Percentiles rank a stretch among this genome's conserved stretches.
Evolutionary conservation across 2,113 vertebrate genomes (phyloP).

Genomic region (Plecturocebus donacophilus): DNA sequence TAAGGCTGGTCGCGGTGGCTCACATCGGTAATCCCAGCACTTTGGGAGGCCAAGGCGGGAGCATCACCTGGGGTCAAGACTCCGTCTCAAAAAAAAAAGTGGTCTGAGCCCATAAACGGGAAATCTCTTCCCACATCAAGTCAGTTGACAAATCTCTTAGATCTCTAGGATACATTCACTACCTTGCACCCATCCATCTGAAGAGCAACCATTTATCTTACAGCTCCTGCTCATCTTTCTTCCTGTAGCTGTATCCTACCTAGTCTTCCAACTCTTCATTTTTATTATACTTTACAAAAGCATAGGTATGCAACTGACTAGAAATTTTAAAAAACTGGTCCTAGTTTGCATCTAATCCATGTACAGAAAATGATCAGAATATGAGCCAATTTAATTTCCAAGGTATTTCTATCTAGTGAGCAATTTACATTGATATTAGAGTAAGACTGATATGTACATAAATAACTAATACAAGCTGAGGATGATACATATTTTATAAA

Average conservation of each 20-base stretch:
- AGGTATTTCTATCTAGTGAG: slow-evolving; percentile 28
- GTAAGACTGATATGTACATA: neutral
- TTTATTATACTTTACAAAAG: slow-evolving; percentile 2
- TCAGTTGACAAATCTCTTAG: slow-evolving; percentile 22
- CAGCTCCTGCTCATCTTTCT: neutral
- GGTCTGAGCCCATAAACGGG: neutral
- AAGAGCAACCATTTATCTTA: neutral
- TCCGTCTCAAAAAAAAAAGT: too few species aligned
- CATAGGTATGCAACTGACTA: neutral
- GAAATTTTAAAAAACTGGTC: slow-evolving; percentile 4
- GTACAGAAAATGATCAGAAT: neutral
- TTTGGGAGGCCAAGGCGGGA: too few species aligned
- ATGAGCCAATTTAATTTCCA: neutral
- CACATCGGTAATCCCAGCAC: too few species aligned
- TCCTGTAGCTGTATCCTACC: neutral
- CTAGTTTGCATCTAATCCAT: neutral
- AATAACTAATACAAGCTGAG: neutral
- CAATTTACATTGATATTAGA: neutral
- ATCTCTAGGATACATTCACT: neutral
- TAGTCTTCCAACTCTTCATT: slow-evolving; percentile 26
- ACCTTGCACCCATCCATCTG: neutral
- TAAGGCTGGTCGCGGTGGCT: too few species aligned
- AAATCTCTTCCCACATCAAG: neutral
- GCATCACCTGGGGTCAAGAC: too few species aligned
- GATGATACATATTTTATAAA: slow-evolving; percentile 7